Evolutionary conservation across 2,113 vertebrate species (phyloP).

Genomic region (Coracopsis vasa): DNA sequence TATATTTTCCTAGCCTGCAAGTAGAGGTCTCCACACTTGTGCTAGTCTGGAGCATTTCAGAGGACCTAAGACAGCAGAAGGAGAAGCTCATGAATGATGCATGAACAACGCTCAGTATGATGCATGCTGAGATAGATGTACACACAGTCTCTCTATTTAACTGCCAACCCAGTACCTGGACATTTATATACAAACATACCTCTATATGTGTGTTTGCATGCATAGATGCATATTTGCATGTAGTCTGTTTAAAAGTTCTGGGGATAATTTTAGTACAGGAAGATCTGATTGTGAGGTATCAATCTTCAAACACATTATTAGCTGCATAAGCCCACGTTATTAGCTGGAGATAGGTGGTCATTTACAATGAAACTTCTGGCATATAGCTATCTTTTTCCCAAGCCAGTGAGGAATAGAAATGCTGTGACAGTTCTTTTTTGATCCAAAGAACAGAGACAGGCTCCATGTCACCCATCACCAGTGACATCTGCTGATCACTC

Average conservation of each 20-base stretch:
- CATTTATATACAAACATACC: neutral
- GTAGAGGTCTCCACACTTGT: neutral
- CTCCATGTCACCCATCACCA: slow-evolving; percentile 52
- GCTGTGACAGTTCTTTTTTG: neutral
- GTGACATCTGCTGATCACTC: slow-evolving; percentile 61
- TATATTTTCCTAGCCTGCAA: neutral
- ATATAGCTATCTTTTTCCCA: neutral
- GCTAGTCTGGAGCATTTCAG: neutral
- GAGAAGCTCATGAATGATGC: neutral
- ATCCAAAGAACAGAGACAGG: slow-evolving; percentile 4
- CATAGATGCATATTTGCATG: neutral
- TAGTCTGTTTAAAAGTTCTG: neutral
- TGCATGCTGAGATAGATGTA: neutral
- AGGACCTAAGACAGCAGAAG: neutral
- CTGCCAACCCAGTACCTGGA: neutral
- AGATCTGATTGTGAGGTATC: neutral
- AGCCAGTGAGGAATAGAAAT: neutral
- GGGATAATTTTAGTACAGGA: neutral
- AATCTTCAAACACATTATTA: neutral
- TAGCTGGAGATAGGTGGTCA: neutral
- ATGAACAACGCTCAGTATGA: neutral
- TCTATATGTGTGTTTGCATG: neutral
- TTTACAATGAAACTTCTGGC: neutral
- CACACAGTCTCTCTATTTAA: neutral
- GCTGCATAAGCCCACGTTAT: neutral